A percentile compares a stretch with the other conserved stretches of the same genome.
Conservation (phyloP, 2,113 vertebrate species). For the Polypterus bichir region DNA sequence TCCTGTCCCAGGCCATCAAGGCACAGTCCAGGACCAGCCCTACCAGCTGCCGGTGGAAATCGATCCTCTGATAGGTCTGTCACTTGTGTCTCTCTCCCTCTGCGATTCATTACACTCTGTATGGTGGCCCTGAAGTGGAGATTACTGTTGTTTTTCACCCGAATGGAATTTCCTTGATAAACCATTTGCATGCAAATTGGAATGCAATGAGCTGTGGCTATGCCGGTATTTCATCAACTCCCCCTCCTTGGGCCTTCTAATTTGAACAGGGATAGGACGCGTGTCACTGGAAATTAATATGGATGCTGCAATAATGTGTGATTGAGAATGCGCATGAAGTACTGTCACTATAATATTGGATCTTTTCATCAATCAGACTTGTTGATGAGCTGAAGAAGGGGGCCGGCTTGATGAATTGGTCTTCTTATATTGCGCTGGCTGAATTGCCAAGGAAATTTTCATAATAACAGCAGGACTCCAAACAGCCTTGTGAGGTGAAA, state of each 20-base stretch:
- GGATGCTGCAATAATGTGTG: constrained; percentile 99
- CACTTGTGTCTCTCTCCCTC: constrained; percentile 59
- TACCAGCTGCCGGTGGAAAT: constrained; percentile 99
- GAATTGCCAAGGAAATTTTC: constrained; percentile 62
- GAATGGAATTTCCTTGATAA: constrained; percentile 85
- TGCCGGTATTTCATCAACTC: constrained; percentile 95
- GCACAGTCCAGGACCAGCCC: constrained; percentile 85
- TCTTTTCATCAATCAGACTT: constrained; percentile 96
- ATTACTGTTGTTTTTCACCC: constrained; percentile 89
- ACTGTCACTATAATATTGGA: constrained; percentile 97
- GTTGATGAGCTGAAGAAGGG: constrained; percentile 84
- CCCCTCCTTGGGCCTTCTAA: constrained; percentile 79
- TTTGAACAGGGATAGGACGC: constrained; percentile 86
- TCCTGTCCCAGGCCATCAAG: constrained; percentile 85
- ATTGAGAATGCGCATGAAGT: constrained; percentile 86
- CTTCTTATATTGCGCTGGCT: constrained; percentile 56
- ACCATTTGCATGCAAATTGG: constrained; percentile 99
- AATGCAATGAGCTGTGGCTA: constrained; percentile 99
- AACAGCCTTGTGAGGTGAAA: constrained; percentile 49
- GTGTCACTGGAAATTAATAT: constrained; percentile 98
- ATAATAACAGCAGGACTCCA: constrained; percentile 65
- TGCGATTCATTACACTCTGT: constrained; percentile 72
- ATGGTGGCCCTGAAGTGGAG: constrained; percentile 83
- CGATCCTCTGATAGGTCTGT: constrained; percentile 96
- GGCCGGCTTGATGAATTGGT: constrained; percentile 63